phyloP scores from a whole-genome alignment of 2,113 vertebrate genomes.

The Microtus richardsoni region DNA sequence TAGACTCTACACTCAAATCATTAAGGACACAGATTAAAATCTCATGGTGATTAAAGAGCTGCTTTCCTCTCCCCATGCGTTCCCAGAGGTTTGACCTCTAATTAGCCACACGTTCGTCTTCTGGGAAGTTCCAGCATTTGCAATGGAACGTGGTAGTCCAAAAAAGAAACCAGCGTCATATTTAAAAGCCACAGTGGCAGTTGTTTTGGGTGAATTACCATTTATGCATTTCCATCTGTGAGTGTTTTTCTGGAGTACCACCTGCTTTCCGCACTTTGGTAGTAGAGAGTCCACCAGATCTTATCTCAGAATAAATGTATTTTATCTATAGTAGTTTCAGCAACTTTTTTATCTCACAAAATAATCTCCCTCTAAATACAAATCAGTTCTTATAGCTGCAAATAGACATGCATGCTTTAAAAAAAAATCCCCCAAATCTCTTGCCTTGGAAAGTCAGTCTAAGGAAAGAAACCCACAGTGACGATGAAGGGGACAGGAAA shows the following conservation, averaged over 20 bases:
- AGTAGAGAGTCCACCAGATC: constrained; percentile 76
- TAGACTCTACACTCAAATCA: constrained; percentile 59
- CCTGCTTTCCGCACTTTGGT: constrained; percentile 76
- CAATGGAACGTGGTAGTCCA: constrained; percentile 68
- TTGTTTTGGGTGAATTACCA: constrained; percentile 79
- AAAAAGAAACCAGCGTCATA: constrained; percentile 82
- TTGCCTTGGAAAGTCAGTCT: constrained; percentile 63
- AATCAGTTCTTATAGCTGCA: constrained; percentile 75
- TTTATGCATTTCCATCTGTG: constrained; percentile 84
- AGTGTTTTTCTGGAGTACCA: constrained; percentile 82
- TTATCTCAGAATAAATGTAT: constrained; percentile 67
- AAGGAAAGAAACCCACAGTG: constrained; percentile 74
- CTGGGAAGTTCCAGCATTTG: constrained; percentile 81
- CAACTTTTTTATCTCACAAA: constrained; percentile 75
- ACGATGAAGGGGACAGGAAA: constrained; percentile 66
- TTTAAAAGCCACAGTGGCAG: constrained; percentile 82
- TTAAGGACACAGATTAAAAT: constrained; percentile 79
- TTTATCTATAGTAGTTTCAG: constrained; percentile 81
- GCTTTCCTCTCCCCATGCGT: constrained; percentile 18
- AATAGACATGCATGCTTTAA: constrained; percentile 69
- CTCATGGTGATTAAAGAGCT: constrained; percentile 74
- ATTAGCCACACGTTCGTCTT: constrained; percentile 83
- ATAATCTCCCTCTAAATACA: constrained; percentile 76
- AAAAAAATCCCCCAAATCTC: not conserved
- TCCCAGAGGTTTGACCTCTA: constrained; percentile 77